phyloP scores from a whole-genome alignment of 2,113 vertebrate species.

The Chaetodon auriga region DNA sequence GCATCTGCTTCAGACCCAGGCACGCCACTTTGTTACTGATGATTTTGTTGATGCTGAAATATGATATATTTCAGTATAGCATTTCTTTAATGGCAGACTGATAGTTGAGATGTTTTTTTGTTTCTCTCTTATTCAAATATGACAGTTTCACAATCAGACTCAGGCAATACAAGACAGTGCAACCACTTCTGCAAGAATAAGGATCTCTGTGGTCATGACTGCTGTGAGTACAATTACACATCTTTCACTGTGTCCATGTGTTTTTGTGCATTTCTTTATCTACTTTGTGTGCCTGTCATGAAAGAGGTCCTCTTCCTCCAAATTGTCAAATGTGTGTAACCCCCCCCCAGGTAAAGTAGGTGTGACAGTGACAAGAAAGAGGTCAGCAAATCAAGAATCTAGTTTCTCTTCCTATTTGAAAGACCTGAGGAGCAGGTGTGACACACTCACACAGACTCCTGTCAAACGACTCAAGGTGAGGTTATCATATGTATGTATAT shows the following conservation, averaged over 20 bases:
- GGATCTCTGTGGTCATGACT: slow-evolving; percentile 92
- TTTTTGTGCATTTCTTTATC: not conserved
- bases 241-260: not conserved
- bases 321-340: not conserved
- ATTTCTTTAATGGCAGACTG: not conserved
- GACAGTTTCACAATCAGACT: slow-evolving; percentile 67
- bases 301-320: not conserved
- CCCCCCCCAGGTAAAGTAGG: slow-evolving; percentile 90
- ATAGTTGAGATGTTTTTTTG: not conserved
- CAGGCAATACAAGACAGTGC: slow-evolving; percentile 87
- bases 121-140: slow-evolving; percentile 38
- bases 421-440: slow-evolving; percentile 91
- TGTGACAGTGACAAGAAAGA: slow-evolving; percentile 83
- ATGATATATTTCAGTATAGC: not conserved
- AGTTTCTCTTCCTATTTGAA: slow-evolving; percentile 89
- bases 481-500: not conserved
- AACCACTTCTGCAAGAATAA: slow-evolving; percentile 97
- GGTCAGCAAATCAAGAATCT: slow-evolving; percentile 79
- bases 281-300: not conserved
- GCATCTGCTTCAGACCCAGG: slow-evolving; percentile 47
- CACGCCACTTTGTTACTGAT: not conserved
- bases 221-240: slow-evolving; percentile 88
- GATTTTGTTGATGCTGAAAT: not conserved
- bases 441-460: slow-evolving; percentile 86
- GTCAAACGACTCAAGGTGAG: slow-evolving; percentile 93